Evolutionary conservation across 1,140 invertebrate species (phyloP), one percentile per base, ranked within the genome.

Genomic region (Bombus impatiens): DNA sequence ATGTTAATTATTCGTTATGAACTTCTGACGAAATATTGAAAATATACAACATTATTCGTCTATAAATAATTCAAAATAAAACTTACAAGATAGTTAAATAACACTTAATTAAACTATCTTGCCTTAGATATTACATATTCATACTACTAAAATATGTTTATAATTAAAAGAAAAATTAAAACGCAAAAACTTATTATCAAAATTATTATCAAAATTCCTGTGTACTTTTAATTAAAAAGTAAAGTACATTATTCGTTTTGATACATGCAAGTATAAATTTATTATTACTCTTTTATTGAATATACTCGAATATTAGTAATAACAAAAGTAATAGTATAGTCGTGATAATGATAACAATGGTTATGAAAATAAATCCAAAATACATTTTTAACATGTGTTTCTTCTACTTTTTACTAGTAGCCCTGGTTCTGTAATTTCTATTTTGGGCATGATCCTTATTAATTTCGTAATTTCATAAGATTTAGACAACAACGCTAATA

Each of bases 181-280:
- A n/a, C 18, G 35, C 62, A 57, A 22, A 71, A 68, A 40, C 13
- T 59, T 84, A 78, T 32, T 32, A 32, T 1, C 32, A 32, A 32
- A 32, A 57, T 78, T 68, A 57, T 71, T 47, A 62, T 22, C 25
- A 18, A 53, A 37, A 82, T 86, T 82, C 70, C 79, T 82, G 78
- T 86, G 79, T 87, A 86, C 40, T 89, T 89, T 89, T 47, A 81
- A 89, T 65, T 89, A 28, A 87, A 59, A 62, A 42, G 75, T 89
- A 67, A 83, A 88, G 22, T 65, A 78, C 76, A 82, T 76, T 77
- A 22, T 71, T 44, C 28, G 8, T 62, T 62, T 72, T 59, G 42
- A 40, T 86, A 86, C 13, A 68, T 74, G 37, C 22, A 35, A 71
- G 40, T 67, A 77, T 15, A 42, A 86, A 74, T 83, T 86, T 67